These are phyloP conservation scores for Candoia aspera DNA, from an alignment of 2,113 vertebrate species.

Conservation along the genomic window DNA sequence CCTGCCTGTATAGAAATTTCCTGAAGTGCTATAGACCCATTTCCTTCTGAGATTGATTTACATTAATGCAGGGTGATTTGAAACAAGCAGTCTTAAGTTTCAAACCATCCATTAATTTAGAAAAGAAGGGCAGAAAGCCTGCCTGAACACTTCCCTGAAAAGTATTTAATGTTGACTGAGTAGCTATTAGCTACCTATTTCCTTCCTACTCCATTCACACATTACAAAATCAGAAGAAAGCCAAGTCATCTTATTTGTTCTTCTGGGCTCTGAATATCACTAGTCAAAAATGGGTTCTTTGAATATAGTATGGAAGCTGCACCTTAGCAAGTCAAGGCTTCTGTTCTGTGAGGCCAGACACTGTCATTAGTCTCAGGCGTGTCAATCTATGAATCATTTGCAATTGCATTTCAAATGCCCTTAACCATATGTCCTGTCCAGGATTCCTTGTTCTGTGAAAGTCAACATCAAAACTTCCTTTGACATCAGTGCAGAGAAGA, in stretches of 20 bases:
- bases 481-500: background rate
- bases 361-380: background rate
- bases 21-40: background rate
- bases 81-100: background rate
- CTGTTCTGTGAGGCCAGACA: background rate
- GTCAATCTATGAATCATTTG: slow-evolving; percentile 21
- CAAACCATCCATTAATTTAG: background rate
- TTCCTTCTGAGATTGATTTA: background rate
- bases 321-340: slow-evolving; percentile 19
- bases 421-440: slow-evolving; percentile 36
- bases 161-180: background rate
- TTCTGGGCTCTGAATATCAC: background rate
- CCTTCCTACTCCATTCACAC: background rate
- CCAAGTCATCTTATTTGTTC: background rate
- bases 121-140: background rate
- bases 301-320: slow-evolving; percentile 25
- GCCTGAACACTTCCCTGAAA: background rate
- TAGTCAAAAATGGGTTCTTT: background rate
- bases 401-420: slow-evolving; percentile 1
- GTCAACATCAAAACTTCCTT: background rate
- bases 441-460: background rate
- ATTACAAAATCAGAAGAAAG: background rate
- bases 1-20: background rate
- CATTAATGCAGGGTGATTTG: background rate
- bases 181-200: background rate